Conservation (phyloP, 2,113 vertebrate genomes). For the Alethe castanea region DNA sequence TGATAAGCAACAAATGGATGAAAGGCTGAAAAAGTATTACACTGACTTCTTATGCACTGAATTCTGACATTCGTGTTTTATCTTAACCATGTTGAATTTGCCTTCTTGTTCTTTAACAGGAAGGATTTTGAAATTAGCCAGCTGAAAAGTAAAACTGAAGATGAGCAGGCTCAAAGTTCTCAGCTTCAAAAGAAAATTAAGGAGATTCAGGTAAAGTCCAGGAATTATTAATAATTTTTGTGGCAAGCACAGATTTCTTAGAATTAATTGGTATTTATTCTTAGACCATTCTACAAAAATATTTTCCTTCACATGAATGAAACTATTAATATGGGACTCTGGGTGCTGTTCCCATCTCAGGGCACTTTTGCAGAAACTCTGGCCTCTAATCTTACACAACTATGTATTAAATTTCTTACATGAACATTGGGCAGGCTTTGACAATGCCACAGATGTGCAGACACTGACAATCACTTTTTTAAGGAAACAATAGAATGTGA, state of each 20-base stretch:
- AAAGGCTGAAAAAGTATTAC: slow-evolving; percentile 80
- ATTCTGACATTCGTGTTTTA: neutral
- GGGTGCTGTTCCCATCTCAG: neutral
- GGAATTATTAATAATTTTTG: neutral
- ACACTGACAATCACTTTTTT: neutral
- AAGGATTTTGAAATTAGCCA: slow-evolving; percentile 84
- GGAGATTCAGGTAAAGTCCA: slow-evolving; percentile 68
- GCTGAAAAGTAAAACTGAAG: slow-evolving; percentile 77
- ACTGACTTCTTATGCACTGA: neutral
- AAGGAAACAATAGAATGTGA: neutral
- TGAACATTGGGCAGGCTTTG: neutral
- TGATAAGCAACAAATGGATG: slow-evolving; percentile 76
- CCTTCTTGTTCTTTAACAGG: slow-evolving; percentile 61
- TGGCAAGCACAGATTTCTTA: neutral
- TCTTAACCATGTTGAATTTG: neutral
- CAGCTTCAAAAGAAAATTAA: slow-evolving; percentile 86
- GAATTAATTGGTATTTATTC: neutral
- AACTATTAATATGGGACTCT: neutral
- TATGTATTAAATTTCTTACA: neutral
- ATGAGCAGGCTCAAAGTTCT: slow-evolving; percentile 74
- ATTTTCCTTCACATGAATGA: neutral
- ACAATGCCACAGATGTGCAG: neutral
- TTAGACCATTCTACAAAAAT: neutral
- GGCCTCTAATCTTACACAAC: neutral
- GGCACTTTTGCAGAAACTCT: neutral